A percentile compares a stretch with the other conserved stretches of the same genome.
These are phyloP conservation scores for Medauroidea extradentata DNA, from an alignment of 1,140 invertebrate genomes.

Conservation along the genomic window DNA sequence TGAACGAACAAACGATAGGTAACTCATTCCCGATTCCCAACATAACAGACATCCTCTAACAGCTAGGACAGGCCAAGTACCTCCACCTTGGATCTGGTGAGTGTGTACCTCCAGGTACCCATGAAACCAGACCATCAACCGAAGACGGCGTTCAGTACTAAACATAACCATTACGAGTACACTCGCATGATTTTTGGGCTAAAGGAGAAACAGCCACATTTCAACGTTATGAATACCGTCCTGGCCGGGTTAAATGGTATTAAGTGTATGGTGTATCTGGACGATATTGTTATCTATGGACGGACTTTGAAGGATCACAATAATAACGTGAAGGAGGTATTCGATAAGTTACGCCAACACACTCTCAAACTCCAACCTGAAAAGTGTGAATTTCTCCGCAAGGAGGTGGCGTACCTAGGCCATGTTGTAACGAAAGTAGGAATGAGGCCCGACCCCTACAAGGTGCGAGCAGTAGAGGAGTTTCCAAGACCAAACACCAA, in stretches of 20 bases:
- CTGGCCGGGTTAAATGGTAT: conserved; percentile 34
- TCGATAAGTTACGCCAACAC: background rate
- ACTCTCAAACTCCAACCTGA: conserved; percentile 31
- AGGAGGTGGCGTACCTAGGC: conserved; percentile 29
- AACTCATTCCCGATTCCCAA: conserved; percentile 43
- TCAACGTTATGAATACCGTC: conserved; percentile 28
- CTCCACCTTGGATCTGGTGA: background rate
- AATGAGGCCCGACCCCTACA: conserved; percentile 27
- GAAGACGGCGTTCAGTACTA: conserved; percentile 34
- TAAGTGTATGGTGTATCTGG: conserved; percentile 41
- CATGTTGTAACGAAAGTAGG: conserved; percentile 23
- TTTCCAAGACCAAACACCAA: conserved; percentile 22
- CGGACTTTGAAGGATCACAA: conserved; percentile 24
- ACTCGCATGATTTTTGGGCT: conserved; percentile 34
- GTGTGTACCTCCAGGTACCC: conserved; percentile 20
- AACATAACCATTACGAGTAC: conserved; percentile 33
- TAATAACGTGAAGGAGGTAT: background rate
- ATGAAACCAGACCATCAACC: conserved; percentile 13
- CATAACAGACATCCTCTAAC: conserved; percentile 34
- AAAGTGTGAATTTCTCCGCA: too few species aligned
- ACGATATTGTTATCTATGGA: conserved; percentile 43
- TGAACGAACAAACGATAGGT: conserved; percentile 37
- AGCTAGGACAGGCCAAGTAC: background rate
- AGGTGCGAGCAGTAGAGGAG: conserved; percentile 21
- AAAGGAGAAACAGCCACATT: conserved; percentile 31